These are phyloP conservation scores for Vannuccia rotundouncinata DNA, from an alignment of 2,888 invertebrate genomes.

Conservation along the genomic window DNA sequence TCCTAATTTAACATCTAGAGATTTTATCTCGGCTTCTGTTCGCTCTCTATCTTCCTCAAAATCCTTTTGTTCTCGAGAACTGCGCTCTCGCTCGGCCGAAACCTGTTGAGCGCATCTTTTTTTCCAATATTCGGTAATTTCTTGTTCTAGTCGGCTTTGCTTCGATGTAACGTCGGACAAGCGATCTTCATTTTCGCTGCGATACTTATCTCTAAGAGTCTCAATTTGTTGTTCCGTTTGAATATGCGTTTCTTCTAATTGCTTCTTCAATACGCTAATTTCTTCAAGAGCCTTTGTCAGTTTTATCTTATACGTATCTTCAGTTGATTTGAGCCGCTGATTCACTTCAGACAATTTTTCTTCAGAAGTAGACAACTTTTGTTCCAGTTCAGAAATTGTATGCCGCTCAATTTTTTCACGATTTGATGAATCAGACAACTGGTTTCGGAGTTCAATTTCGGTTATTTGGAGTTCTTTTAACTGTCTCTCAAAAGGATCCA, in stretches of 20 bases:
- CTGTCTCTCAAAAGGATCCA: neutral
- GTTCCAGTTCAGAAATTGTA: neutral
- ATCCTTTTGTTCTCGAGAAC: neutral
- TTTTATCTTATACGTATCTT: neutral
- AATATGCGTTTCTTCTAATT: neutral
- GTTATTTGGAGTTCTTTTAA: neutral
- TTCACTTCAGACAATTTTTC: neutral
- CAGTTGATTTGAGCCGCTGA: neutral
- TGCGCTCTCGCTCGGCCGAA: neutral
- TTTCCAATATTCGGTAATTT: neutral
- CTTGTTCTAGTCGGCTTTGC: neutral
- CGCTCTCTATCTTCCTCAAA: neutral
- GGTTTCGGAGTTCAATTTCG: neutral
- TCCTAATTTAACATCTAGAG: neutral
- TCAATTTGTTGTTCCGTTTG: neutral
- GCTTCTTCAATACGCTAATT: neutral
- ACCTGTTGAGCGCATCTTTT: neutral
- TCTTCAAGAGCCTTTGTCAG: neutral
- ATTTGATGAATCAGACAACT: neutral
- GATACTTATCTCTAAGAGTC: neutral
- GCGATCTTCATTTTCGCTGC: neutral
- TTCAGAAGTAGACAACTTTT: neutral
- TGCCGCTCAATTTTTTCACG: neutral
- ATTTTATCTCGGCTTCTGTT: neutral
- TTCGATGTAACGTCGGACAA: neutral